Evolutionary conservation across 2,113 vertebrate genomes (phyloP).

Genomic region (Poeciliopsis prolifica): DNA sequence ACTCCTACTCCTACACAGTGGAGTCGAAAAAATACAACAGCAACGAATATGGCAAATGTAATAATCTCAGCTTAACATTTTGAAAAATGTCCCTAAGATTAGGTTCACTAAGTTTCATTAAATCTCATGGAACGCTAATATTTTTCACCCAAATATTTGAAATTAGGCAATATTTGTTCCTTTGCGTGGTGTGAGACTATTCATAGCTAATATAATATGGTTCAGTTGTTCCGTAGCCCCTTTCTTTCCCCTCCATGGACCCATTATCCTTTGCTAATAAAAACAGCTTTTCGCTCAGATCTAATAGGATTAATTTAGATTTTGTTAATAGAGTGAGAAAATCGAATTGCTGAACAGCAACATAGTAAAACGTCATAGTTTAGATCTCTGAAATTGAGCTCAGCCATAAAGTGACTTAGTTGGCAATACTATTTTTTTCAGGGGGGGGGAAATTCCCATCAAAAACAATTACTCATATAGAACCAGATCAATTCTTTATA

Average conservation of each 20-base stretch:
- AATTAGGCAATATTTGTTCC: no score
- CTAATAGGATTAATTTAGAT: not conserved
- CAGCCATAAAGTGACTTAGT: conserved; percentile 48
- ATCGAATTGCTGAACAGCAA: conserved; percentile 5
- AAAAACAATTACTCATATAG: conserved; percentile 12
- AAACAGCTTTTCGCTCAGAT: not conserved
- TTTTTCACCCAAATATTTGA: no score
- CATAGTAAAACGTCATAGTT: conserved; percentile 33
- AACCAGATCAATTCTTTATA: conserved; percentile 8
- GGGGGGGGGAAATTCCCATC: conserved; percentile 31
- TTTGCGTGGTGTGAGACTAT: no score
- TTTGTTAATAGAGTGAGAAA: not conserved
- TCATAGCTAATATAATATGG: no score
- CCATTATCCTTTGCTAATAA: no score
- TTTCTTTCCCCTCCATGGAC: no score
- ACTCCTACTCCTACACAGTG: not conserved
- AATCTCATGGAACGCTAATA: no score
- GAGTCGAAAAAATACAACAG: conserved; percentile 4
- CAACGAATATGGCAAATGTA: not conserved
- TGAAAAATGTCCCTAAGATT: no score
- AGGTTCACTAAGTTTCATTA: no score
- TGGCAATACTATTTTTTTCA: no score
- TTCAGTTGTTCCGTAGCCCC: no score
- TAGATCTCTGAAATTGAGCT: conserved; percentile 42
- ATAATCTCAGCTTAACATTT: no score